Evolutionary conservation across 2,797 vertebrate genomes (phyloP), one percentile per base, ranked within the genome.

Genomic region (Chloroceryle inda): DNA sequence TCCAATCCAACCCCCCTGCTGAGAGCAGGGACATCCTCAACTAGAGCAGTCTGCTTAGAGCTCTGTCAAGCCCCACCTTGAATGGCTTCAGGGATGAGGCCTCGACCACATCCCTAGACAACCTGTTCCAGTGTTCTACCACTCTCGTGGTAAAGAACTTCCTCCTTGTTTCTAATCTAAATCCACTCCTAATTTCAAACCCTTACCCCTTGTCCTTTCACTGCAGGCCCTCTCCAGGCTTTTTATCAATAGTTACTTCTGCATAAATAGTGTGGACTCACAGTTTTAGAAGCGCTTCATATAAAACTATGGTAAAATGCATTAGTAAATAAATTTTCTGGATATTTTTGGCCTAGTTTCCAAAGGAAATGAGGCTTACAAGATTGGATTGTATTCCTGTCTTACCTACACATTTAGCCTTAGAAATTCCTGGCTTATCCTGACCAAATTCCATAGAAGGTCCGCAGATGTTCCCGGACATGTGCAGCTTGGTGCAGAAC

Each of bases 221-320:
- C 38, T 40, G 13, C 38, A 40, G 38, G 38, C 38, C 38, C 38
- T 40, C 38, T 40, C 38, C 38, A 40, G 38, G 38, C 38, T 40
- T 40, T 40, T 40, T 40, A 24, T 26, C n/a, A 29, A 9, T 50
- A 10, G 50, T 50, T 38, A 47, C 8, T 56, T 61, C 8, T 7
- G 8, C 13, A 31, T 62, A 35, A 71, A 21, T 12, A 59, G 27
- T 7, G 10, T 1, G 0, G 17, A 38, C 6, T 47, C 4, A 0
- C 31, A 17, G 11, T n/a, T 78, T 47, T 49, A 58, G 49, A 55
- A 11, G 38, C 27, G 10, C 5, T 59, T 77, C 3, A 11, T 18
- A 13, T 53, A 24, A 75, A 67, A 13, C 47, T 45, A 8, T 22
- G 33, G 69, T 31, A 62, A 53, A 73, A 67, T n/a, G 4, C 27